These are phyloP conservation scores for Columba livia DNA, from an alignment of 2,113 vertebrate genomes.

Conservation along the genomic window DNA sequence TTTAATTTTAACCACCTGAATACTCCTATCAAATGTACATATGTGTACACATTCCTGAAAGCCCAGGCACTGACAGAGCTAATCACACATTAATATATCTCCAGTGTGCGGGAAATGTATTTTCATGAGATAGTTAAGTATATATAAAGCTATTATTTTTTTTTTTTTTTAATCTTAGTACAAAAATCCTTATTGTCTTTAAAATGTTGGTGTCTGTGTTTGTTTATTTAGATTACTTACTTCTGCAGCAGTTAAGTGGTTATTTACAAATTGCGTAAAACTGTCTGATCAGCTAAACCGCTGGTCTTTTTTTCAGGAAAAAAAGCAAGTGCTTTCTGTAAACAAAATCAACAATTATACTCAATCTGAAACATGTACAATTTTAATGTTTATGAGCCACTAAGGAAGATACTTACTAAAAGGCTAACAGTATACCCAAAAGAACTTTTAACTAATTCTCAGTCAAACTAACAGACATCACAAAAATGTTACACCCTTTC, in stretches of 20 bases:
- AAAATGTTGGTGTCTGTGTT: background rate
- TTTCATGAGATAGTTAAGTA: background rate
- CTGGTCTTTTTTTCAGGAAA: background rate
- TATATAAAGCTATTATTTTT: background rate
- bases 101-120: background rate
- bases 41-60: background rate
- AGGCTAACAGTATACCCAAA: background rate
- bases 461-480: background rate
- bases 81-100: background rate
- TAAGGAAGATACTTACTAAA: background rate
- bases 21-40: background rate
- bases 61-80: background rate
- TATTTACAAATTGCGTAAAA: background rate
- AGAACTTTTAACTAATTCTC: background rate
- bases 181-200: background rate
- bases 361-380: background rate
- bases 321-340: background rate
- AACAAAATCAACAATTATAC: background rate
- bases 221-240: background rate
- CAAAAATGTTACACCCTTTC: background rate
- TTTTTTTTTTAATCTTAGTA: background rate
- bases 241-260: background rate
- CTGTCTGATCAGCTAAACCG: background rate
- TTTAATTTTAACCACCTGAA: slow-evolving; percentile 26
- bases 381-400: background rate